Evolutionary conservation across 2,113 vertebrate species (phyloP), one percentile per base, ranked within the genome.

Genomic region (Tor tambroides): DNA sequence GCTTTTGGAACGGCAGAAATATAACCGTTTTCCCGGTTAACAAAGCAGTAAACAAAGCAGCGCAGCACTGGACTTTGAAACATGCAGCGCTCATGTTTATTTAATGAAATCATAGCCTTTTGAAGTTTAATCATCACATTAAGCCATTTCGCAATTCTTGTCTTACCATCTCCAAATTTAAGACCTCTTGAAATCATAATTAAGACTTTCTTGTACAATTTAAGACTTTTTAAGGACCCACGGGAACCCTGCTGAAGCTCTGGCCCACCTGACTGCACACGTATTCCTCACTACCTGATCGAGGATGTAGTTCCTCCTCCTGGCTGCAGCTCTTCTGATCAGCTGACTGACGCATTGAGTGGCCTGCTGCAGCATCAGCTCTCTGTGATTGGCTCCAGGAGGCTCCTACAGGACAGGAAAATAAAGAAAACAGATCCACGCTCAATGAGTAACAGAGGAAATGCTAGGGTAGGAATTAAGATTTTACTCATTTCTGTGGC

Each of bases 291-390:
- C 87, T 92, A 98, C 97, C 96, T 98, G 97, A 89, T 98, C 97
- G 7, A 98, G 94, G 88, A 98, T 98, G 89, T 96, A 97, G 92
- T 98, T 98, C 28, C 95, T 94, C 75, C 93, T 95, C 84, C 92
- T 95, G 88, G 94, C 90, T 41, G 96, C 96, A 80, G 96, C 97
- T 9, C 95, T 88, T 89, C 95, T 96, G 89, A 97, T 95, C 85
- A 97, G 92, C 63, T 97, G 94, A 87, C 96, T 97, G 80, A 98
- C 92, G 91, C 96, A 97, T 87, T 95, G 96, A 85, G 96, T 96
- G 54, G 97, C 96, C 94, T 97, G 95, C 91, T 95, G 96, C 72
- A 96, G 92, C 88, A 93, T 90, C 86, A 91, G 84, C 54, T 97
- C 95, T 89, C 89, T 94, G 85, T 92, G 93, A 86, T 93, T 94